Conservation (phyloP, 2,888 invertebrate species). For the Andrena dorsata region DNA sequence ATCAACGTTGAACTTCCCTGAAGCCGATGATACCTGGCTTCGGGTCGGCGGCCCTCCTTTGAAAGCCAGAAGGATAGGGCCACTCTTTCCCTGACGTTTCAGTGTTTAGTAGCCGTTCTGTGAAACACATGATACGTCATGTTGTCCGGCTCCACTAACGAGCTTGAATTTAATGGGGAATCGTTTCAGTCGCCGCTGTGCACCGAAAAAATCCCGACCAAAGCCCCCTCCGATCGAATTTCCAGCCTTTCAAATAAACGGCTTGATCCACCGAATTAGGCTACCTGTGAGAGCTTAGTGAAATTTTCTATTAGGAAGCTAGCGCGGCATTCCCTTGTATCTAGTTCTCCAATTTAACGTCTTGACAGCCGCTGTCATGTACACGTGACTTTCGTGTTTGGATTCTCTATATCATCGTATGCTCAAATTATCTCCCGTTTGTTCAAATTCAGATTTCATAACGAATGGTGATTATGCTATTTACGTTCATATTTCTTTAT, state of each 20-base stretch:
- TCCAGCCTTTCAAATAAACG: neutral
- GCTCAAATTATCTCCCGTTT: too few species aligned
- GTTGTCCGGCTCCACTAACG: slow-evolving; percentile 61
- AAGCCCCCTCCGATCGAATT: neutral
- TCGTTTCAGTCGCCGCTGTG: slow-evolving; percentile 21
- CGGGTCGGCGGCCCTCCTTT: slow-evolving; percentile 61
- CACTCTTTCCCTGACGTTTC: slow-evolving; percentile 30
- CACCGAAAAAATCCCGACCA: slow-evolving; percentile 42
- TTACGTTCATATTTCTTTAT: too few species aligned
- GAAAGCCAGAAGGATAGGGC: slow-evolving; percentile 47
- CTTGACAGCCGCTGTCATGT: too few species aligned
- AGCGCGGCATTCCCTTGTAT: neutral
- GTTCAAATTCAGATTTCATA: too few species aligned
- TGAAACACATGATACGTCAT: slow-evolving; percentile 65
- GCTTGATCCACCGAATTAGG: slow-evolving; percentile 10
- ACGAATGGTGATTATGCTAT: too few species aligned
- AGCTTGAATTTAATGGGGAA: slow-evolving; percentile 64
- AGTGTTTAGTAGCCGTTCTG: slow-evolving; percentile 60
- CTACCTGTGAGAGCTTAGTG: neutral
- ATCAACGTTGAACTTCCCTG: slow-evolving; percentile 61
- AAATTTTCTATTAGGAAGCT: neutral
- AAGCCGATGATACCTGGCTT: slow-evolving; percentile 68
- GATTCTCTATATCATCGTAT: too few species aligned
- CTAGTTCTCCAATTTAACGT: too few species aligned
- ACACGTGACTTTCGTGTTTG: too few species aligned